Evolutionary conservation across 2,113 vertebrate genomes (phyloP).

Genomic region (Eulemur rufifrons): DNA sequence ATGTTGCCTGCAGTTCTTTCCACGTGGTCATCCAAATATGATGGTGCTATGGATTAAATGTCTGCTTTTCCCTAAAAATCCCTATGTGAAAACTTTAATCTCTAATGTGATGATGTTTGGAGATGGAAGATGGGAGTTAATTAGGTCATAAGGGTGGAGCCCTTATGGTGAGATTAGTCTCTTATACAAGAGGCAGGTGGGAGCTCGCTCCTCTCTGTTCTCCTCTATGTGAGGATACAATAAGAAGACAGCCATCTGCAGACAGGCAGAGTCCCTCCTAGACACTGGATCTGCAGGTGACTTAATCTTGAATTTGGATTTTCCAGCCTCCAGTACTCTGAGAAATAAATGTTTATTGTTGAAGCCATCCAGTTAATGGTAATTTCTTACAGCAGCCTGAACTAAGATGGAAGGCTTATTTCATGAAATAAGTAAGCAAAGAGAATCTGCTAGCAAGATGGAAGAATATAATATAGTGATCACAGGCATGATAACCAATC

Average conservation of each 20-base stretch:
- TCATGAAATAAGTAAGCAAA: not conserved
- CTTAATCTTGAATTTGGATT: not conserved
- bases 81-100: not conserved
- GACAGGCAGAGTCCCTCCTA: not conserved
- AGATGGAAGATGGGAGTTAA: not conserved
- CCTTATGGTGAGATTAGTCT: not conserved
- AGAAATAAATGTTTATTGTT: not conserved
- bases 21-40: not conserved
- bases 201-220: not conserved
- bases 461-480: not conserved
- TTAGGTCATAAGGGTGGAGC: not conserved
- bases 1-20: not conserved
- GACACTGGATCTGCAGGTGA: not conserved
- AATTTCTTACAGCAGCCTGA: not conserved
- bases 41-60: rapidly evolving
- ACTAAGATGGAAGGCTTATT: not conserved
- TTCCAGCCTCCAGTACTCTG: not conserved
- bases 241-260: not conserved
- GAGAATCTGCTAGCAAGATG: not conserved
- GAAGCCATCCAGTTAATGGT: not conserved
- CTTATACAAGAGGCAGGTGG: no score
- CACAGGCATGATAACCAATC: not conserved
- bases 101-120: not conserved
- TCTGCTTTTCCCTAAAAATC: not conserved
- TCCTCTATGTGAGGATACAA: not conserved